A percentile compares a stretch with the other conserved stretches of the same genome.
Conservation (phyloP, 1,140 invertebrate species). For the Linepithema humile region DNA sequence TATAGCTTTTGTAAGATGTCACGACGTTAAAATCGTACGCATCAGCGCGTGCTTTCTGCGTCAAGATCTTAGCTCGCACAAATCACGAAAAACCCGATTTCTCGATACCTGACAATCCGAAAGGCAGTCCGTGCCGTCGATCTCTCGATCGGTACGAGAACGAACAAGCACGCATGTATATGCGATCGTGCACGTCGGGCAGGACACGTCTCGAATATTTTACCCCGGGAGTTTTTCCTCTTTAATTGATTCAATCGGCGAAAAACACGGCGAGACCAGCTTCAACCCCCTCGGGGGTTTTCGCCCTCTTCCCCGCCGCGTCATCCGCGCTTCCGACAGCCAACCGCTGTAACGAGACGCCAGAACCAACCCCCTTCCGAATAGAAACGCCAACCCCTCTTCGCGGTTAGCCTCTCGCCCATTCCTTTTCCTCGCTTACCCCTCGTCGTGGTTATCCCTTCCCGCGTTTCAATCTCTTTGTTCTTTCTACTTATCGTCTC, state of each 20-base stretch:
- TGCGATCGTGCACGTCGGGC: conserved; percentile 59
- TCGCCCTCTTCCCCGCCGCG: conserved; percentile 60
- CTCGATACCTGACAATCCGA: conserved; percentile 54
- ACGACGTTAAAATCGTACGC: neutral
- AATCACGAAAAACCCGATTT: conserved; percentile 34
- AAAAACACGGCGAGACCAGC: conserved; percentile 72
- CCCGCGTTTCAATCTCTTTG: conserved; percentile 17
- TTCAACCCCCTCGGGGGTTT: conserved; percentile 69
- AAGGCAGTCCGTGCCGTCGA: conserved; percentile 42
- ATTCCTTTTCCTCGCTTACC: conserved; percentile 38
- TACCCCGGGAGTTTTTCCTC: conserved; percentile 73
- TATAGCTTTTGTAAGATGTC: neutral
- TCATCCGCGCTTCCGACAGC: conserved; percentile 70
- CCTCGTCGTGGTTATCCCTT: conserved; percentile 7
- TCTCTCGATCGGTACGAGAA: conserved; percentile 60
- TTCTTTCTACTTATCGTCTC: conserved; percentile 23
- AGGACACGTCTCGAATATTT: conserved; percentile 75
- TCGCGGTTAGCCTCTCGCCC: conserved; percentile 64
- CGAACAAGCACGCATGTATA: conserved; percentile 55
- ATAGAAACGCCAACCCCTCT: conserved; percentile 73
- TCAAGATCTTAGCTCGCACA: conserved; percentile 27
- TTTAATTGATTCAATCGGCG: conserved; percentile 76
- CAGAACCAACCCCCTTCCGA: conserved; percentile 67
- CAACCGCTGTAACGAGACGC: conserved; percentile 74
- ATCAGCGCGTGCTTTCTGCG: conserved; percentile 7